These are phyloP conservation scores for Anagrus nilaparvatae DNA, from an alignment of 1,140 invertebrate species.

Conservation along the genomic window DNA sequence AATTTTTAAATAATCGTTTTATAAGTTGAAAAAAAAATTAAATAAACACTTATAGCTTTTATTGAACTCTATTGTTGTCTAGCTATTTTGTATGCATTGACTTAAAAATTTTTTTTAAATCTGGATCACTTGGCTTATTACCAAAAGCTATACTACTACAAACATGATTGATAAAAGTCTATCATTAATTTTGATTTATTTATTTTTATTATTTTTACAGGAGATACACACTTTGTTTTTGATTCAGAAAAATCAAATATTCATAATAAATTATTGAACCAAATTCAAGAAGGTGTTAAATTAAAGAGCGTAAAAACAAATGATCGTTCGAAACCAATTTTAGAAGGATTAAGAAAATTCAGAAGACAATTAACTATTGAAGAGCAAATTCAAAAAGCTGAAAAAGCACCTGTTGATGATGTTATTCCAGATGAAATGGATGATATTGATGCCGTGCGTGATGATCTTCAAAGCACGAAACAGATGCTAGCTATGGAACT, in stretches of 20 bases:
- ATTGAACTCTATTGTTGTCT: neutral
- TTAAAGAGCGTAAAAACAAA: slow-evolving; percentile 71
- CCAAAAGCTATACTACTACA: slow-evolving; percentile 4
- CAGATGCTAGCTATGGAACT: slow-evolving; percentile 79
- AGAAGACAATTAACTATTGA: slow-evolving; percentile 79
- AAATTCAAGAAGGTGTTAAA: slow-evolving; percentile 70
- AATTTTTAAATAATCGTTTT: slow-evolving; percentile 20
- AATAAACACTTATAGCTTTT: too few relatives aligned
- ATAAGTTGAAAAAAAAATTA: too few relatives aligned
- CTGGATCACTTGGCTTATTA: slow-evolving; percentile 1
- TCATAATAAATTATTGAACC: slow-evolving; percentile 71
- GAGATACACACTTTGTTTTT: slow-evolving; percentile 67
- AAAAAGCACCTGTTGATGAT: slow-evolving; percentile 39
- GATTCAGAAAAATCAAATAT: slow-evolving; percentile 76
- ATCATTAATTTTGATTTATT: neutral
- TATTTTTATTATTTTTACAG: slow-evolving; percentile 14
- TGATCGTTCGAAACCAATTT: slow-evolving; percentile 73
- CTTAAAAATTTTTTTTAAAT: neutral
- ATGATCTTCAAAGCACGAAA: slow-evolving; percentile 83
- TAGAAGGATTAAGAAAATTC: slow-evolving; percentile 77
- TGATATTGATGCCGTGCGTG: slow-evolving; percentile 81
- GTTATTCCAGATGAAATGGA: slow-evolving; percentile 73
- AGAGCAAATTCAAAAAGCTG: slow-evolving; percentile 72
- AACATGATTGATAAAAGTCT: neutral
- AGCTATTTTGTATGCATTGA: slow-evolving; percentile 1